A percentile compares a stretch with the other conserved stretches of the same genome.
These are phyloP conservation scores for Zhuqinia jingwanae DNA, from an alignment of 2,888 invertebrate species.

Conservation along the genomic window DNA sequence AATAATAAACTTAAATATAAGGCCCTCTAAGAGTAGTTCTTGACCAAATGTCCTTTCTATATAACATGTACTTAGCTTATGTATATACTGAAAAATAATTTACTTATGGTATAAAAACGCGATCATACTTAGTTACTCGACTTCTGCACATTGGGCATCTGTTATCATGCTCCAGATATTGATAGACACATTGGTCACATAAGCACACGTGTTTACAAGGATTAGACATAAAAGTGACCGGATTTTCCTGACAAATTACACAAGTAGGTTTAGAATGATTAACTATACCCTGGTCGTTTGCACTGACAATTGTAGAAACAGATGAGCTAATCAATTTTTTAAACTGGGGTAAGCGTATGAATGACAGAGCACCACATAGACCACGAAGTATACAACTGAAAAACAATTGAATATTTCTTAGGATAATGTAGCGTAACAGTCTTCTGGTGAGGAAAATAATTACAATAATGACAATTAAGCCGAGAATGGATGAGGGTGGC, in stretches of 20 bases:
- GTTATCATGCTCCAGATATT: conserved; percentile 71
- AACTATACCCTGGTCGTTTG: neutral
- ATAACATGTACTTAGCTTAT: too few relatives aligned
- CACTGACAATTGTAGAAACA: conserved; percentile 20
- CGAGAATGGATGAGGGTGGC: conserved; percentile 61
- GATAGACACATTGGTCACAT: conserved; percentile 73
- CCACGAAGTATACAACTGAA: neutral
- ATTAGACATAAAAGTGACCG: conserved; percentile 73
- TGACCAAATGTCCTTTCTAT: too few relatives aligned
- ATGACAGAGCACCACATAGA: neutral
- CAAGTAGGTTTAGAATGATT: conserved; percentile 65
- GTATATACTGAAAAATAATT: too few relatives aligned
- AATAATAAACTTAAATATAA: neutral
- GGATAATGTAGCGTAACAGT: conserved; percentile 37
- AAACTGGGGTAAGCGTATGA: neutral
- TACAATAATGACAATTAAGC: conserved; percentile 62
- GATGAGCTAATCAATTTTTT: conserved; percentile 27
- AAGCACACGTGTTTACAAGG: conserved; percentile 78
- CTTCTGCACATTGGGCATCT: conserved; percentile 78
- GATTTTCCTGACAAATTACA: conserved; percentile 76
- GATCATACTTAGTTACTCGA: conserved; percentile 73
- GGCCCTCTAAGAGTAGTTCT: too few relatives aligned
- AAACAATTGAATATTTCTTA: conserved; percentile 15
- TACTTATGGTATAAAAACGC: conserved; percentile 75
- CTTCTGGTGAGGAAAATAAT: conserved; percentile 15